phyloP scores from a whole-genome alignment of 2,113 vertebrate genomes.

The Zosterops japonicus region DNA sequence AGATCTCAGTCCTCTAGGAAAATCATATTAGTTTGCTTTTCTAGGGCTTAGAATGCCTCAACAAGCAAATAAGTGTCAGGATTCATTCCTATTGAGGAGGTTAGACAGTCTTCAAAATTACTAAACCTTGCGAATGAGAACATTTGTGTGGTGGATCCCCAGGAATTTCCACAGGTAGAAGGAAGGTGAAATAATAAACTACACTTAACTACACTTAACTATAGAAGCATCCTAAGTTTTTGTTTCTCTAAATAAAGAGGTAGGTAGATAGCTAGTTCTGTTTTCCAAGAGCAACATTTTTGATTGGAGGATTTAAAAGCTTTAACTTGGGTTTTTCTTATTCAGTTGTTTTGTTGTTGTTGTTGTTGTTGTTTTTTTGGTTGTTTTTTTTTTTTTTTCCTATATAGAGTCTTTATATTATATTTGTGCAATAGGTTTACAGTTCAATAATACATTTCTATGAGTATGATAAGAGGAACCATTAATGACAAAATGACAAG shows the following conservation, averaged over 20 bases:
- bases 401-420: background rate
- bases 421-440: background rate
- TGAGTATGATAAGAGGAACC: background rate
- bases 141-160: background rate
- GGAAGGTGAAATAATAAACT: background rate
- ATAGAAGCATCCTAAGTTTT: background rate
- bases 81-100: background rate
- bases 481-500: constrained; percentile 32
- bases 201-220: background rate
- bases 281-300: background rate
- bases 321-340: background rate
- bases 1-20: background rate
- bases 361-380: too few species aligned
- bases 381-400: background rate
- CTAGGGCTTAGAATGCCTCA: background rate
- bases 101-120: background rate
- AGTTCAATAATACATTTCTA: constrained; percentile 4
- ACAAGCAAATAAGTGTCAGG: background rate
- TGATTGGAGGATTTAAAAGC: background rate
- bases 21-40: background rate
- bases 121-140: background rate
- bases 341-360: background rate
- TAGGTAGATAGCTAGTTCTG: background rate
- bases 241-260: background rate
- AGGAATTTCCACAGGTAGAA: background rate